phyloP scores from a whole-genome alignment of 2,797 vertebrate species.

The Poeciliopsis gracilis region DNA sequence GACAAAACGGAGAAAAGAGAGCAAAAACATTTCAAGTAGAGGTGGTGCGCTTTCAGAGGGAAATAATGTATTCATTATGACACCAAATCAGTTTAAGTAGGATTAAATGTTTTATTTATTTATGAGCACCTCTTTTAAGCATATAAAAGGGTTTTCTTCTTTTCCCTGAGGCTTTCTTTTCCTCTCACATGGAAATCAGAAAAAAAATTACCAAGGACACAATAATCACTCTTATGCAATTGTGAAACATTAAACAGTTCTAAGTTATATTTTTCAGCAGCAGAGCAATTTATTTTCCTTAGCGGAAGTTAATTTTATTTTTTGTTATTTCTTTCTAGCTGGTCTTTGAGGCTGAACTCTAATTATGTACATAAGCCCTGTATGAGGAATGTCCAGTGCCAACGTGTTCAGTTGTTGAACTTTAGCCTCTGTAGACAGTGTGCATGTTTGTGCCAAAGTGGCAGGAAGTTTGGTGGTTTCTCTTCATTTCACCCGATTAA shows the following conservation, averaged over 20 bases:
- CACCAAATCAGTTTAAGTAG: conserved; percentile 11
- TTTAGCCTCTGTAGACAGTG: conserved; percentile 65
- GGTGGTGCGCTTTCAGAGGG: conserved; percentile 35
- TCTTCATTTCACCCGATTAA: conserved; percentile 58
- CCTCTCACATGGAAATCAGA: conserved; percentile 8
- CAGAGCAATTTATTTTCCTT: conserved; percentile 31
- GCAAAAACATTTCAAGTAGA: conserved; percentile 18
- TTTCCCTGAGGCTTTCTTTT: neutral
- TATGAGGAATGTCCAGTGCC: conserved; percentile 54
- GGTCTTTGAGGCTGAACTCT: conserved; percentile 57
- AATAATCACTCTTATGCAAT: conserved; percentile 65
- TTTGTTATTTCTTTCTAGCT: conserved; percentile 23
- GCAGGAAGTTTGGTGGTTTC: conserved; percentile 58
- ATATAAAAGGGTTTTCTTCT: conserved; percentile 9
- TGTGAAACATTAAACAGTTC: conserved; percentile 36
- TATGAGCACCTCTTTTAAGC: conserved; percentile 11
- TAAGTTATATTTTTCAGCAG: conserved; percentile 35
- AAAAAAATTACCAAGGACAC: conserved; percentile 21
- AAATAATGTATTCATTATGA: conserved; percentile 25
- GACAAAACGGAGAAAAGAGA: conserved; percentile 12
- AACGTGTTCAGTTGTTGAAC: conserved; percentile 55
- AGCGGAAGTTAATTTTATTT: conserved; percentile 41
- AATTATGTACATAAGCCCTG: conserved; percentile 72
- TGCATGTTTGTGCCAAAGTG: conserved; percentile 81
- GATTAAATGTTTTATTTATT: neutral